Conservation (phyloP, 2,113 vertebrate genomes). For the Sarotherodon lohbergeri region DNA sequence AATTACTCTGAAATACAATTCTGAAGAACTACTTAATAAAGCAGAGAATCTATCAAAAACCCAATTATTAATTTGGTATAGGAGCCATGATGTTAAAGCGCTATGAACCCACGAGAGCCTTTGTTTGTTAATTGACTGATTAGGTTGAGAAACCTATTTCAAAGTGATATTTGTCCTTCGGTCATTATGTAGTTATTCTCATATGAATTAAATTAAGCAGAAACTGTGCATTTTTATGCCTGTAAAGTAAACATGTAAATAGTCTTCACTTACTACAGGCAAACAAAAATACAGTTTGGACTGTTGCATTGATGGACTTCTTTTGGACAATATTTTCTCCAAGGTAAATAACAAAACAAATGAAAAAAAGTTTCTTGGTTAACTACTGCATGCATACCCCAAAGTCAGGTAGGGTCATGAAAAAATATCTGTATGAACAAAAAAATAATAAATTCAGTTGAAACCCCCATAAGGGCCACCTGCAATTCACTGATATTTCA, state of each 20-base stretch:
- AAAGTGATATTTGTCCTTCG: background rate
- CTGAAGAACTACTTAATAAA: background rate
- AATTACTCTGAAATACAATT: background rate
- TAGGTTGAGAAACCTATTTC: background rate
- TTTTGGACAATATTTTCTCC: background rate
- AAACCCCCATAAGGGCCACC: background rate
- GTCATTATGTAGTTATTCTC: background rate
- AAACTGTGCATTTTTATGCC: background rate
- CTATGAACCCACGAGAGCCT: background rate
- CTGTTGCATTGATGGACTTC: background rate
- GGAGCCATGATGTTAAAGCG: background rate
- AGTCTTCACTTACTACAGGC: background rate
- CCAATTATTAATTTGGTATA: background rate
- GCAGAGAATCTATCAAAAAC: constrained; percentile 15
- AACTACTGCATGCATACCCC: background rate
- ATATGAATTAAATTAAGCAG: background rate
- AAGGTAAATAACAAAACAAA: background rate
- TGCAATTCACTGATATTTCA: background rate
- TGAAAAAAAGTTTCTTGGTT: background rate
- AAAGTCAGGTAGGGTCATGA: background rate
- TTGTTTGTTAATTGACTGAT: background rate
- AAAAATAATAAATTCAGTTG: background rate
- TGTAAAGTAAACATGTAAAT: background rate
- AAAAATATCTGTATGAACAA: background rate
- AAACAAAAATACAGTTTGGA: background rate